phyloP scores from a whole-genome alignment of 2,113 vertebrate species.

The Henicopernis longicauda region DNA sequence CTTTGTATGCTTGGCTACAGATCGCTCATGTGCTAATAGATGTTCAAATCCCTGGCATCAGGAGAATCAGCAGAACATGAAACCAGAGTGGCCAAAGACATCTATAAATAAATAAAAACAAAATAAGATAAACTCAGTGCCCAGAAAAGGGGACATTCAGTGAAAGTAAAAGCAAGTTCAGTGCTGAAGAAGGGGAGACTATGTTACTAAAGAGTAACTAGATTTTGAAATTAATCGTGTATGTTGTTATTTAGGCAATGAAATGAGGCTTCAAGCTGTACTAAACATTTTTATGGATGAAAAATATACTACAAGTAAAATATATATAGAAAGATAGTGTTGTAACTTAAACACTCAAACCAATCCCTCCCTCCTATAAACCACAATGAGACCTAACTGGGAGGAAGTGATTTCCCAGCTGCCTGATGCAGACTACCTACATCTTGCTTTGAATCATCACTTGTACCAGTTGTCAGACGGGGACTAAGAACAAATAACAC shows the following conservation, averaged over 20 bases:
- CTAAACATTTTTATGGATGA: background rate
- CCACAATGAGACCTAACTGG: background rate
- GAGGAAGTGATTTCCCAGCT: background rate
- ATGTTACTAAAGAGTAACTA: background rate
- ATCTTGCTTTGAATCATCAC: background rate
- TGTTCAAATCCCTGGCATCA: background rate
- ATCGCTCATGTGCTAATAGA: background rate
- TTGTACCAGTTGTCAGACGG: background rate
- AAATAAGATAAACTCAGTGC: background rate
- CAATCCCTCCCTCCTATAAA: background rate
- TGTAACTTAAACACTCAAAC: background rate
- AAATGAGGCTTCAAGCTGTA: background rate
- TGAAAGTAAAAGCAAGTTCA: background rate
- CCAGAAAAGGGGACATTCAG: background rate
- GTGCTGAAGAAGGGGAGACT: background rate
- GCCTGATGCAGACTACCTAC: background rate
- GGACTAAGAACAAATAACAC: background rate
- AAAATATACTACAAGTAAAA: background rate
- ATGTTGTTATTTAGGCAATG: background rate
- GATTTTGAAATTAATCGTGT: background rate
- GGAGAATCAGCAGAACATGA: conserved; percentile 2
- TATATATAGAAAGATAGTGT: background rate
- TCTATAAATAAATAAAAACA: background rate
- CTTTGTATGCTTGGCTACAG: background rate
- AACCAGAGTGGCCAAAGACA: background rate